These are phyloP conservation scores for Argentina silus DNA, from an alignment of 2,797 vertebrate genomes.

Conservation along the genomic window DNA sequence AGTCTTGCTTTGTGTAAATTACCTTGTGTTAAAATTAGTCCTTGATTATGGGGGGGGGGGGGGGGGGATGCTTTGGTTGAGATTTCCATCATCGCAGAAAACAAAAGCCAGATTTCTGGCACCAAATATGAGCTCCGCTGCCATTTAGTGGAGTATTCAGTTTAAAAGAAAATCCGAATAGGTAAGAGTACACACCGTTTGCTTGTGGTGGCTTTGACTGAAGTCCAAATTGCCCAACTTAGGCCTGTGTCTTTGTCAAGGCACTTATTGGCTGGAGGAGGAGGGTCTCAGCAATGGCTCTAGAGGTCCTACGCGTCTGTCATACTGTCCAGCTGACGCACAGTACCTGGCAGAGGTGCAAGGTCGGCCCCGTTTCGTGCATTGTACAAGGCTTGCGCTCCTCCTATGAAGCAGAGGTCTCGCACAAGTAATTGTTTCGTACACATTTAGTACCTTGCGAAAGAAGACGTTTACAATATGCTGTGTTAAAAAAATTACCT, in stretches of 20 bases:
- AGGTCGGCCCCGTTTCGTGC: slow-evolving; percentile 22
- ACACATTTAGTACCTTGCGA: slow-evolving; percentile 42
- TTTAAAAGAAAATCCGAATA: slow-evolving; percentile 1
- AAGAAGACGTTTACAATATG: slow-evolving; percentile 30
- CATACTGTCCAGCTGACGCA: neutral
- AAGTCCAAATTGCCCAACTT: neutral
- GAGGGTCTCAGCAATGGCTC: neutral
- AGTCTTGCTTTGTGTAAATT: slow-evolving; percentile 22
- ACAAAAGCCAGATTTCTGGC: slow-evolving; percentile 13
- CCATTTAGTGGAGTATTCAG: neutral
- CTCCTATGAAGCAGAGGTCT: slow-evolving; percentile 32
- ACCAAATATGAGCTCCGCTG: neutral
- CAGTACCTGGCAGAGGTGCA: slow-evolving; percentile 13
- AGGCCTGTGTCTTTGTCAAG: slow-evolving; percentile 41
- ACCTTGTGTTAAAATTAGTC: slow-evolving; percentile 18
- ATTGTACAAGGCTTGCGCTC: slow-evolving; percentile 28
- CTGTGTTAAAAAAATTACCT: slow-evolving; percentile 9
- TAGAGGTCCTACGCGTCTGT: no score
- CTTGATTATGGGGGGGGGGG: slow-evolving; percentile 5
- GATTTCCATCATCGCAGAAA: slow-evolving; percentile 8
- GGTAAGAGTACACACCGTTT: neutral
- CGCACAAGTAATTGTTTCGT: slow-evolving; percentile 44
- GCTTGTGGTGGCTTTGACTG: neutral
- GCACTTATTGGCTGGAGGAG: slow-evolving; percentile 28
- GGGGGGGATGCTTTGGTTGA: neutral